Conservation (phyloP, 2,113 vertebrate genomes). For the Gymnorhina tibicen region DNA sequence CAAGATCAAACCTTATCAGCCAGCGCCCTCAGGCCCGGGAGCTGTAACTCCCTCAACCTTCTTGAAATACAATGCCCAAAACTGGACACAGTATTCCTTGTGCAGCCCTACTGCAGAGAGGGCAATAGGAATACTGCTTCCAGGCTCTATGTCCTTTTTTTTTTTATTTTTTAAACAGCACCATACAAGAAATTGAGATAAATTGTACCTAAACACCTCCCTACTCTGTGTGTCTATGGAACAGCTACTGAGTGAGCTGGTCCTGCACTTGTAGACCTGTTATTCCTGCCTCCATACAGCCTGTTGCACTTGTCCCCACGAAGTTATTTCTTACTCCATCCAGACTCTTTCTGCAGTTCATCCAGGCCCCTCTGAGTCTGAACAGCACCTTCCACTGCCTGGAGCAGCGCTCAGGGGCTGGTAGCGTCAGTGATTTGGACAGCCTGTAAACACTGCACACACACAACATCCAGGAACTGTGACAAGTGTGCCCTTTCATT, state of each 20-base stretch:
- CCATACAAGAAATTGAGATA: accelerated
- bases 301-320: background rate
- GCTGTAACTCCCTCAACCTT: background rate
- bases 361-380: background rate
- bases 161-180: background rate
- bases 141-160: accelerated
- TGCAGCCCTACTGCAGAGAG: background rate
- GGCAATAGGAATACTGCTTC: background rate
- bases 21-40: accelerated
- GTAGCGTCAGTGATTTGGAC: background rate
- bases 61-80: accelerated
- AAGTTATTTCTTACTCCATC: background rate
- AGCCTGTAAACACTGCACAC: background rate
- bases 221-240: background rate
- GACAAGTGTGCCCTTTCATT: background rate
- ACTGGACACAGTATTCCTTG: accelerated
- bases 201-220: background rate
- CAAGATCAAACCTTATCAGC: background rate
- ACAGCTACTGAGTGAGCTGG: accelerated
- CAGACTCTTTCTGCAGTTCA: background rate
- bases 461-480: background rate
- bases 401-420: background rate
- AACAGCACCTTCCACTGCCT: background rate
- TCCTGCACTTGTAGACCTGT: background rate
- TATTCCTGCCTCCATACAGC: background rate